Percentiles rank a stretch among this genome's conserved stretches.
Evolutionary conservation across 2,113 vertebrate genomes (phyloP).

Genomic region (Pseudopipra pipra): DNA sequence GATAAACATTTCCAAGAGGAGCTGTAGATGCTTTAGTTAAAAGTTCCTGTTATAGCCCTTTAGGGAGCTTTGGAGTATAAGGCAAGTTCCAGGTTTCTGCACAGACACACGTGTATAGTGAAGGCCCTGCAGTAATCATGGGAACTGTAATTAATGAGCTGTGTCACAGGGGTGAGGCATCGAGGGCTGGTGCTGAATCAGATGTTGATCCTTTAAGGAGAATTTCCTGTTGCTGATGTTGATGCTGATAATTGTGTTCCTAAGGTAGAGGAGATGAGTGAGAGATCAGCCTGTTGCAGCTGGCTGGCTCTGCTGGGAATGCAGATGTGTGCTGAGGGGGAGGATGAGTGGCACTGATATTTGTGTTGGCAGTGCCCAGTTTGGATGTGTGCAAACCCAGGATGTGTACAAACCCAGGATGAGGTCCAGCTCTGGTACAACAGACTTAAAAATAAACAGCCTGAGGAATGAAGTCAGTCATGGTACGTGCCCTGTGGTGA

Average conservation of each 20-base stretch:
- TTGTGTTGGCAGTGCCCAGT: background rate
- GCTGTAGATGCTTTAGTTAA: background rate
- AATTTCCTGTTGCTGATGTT: background rate
- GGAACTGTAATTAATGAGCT: background rate
- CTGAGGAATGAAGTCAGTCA: background rate
- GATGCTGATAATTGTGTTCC: background rate
- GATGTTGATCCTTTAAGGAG: background rate
- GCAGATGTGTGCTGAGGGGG: background rate
- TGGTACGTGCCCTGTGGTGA: background rate
- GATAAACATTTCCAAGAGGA: background rate
- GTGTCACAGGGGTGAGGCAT: background rate
- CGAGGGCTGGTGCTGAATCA: background rate
- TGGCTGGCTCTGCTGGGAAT: background rate
- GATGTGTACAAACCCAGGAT: background rate
- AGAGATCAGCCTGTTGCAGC: background rate
- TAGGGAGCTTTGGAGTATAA: background rate
- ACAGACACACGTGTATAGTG: accelerated
- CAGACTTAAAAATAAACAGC: background rate
- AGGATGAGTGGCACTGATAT: background rate
- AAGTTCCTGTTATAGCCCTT: background rate
- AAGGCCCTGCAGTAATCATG: background rate
- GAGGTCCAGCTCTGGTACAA: background rate
- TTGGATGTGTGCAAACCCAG: background rate
- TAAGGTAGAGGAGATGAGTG: background rate
- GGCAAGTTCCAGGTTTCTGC: background rate